phyloP scores from a whole-genome alignment of 2,888 invertebrate genomes.

The Hoplodrina ambigua region DNA sequence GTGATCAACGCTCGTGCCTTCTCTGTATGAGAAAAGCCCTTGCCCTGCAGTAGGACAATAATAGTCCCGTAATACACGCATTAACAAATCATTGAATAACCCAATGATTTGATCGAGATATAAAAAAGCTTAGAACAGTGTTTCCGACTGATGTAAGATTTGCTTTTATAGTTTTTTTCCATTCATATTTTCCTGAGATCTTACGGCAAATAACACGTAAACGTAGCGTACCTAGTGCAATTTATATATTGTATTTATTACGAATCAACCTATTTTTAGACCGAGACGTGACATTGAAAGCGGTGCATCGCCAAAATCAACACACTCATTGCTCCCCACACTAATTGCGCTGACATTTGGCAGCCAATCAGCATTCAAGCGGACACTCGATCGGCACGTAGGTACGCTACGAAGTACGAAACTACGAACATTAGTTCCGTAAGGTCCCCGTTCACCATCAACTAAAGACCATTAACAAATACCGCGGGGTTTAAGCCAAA shows the following conservation, averaged over 20 bases:
- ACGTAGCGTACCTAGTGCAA: not conserved
- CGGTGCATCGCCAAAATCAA: constrained; percentile 42
- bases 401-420: constrained; percentile 5
- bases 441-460: constrained; percentile 68
- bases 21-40: no score
- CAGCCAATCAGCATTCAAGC: constrained; percentile 31
- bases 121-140: no score
- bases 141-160: not conserved
- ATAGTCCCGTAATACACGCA: no score
- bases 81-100: no score
- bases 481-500: constrained; percentile 66
- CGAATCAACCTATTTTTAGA: constrained; percentile 29
- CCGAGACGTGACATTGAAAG: constrained; percentile 27
- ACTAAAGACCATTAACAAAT: constrained; percentile 74
- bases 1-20: no score
- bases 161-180: not conserved
- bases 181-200: not conserved
- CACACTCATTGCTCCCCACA: constrained; percentile 10
- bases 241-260: constrained; percentile 1
- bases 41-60: no score
- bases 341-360: constrained; percentile 55
- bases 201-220: not conserved
- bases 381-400: constrained; percentile 27
- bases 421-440: constrained; percentile 33
- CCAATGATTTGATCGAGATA: no score